Evolutionary conservation across 35 echinoderm and acorn worm genomes (phyloP).

Genomic region (Anneissia japonica): DNA sequence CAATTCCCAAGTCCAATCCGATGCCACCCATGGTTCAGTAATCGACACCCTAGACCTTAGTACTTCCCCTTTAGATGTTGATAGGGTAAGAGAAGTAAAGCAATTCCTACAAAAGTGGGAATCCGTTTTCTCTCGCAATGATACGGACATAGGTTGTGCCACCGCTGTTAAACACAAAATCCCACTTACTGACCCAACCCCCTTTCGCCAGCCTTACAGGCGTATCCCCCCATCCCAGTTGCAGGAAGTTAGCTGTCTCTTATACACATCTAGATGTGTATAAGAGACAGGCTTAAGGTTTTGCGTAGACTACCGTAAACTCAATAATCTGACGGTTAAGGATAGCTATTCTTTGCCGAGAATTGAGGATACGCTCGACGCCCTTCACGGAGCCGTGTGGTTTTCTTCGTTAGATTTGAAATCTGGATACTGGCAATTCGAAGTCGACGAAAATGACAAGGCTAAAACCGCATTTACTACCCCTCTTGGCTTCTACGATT

Average conservation of each 20-base stretch:
- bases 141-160: background rate
- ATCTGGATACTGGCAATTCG: slow-evolving; percentile 54
- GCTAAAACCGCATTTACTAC: slow-evolving; percentile 49
- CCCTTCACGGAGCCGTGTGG: slow-evolving; percentile 18
- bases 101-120: background rate
- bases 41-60: too few relatives aligned
- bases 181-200: background rate
- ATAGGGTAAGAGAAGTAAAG: background rate
- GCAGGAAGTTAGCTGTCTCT: slow-evolving; percentile 36
- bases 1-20: too few relatives aligned
- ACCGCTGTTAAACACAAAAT: slow-evolving; percentile 12
- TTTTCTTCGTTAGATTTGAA: slow-evolving; percentile 39
- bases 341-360: slow-evolving; percentile 32
- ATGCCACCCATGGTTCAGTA: too few relatives aligned
- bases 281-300: slow-evolving; percentile 48
- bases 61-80: too few relatives aligned
- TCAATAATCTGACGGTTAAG: slow-evolving; percentile 20
- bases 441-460: slow-evolving; percentile 24
- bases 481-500: slow-evolving; percentile 45
- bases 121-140: background rate
- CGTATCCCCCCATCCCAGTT: slow-evolving; percentile 40
- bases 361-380: slow-evolving; percentile 41
- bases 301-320: slow-evolving; percentile 49
- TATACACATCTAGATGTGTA: slow-evolving; percentile 34
- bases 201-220: slow-evolving; percentile 23